Conservation (phyloP, 2,797 vertebrate genomes). For the Enteromius treurensis region DNA sequence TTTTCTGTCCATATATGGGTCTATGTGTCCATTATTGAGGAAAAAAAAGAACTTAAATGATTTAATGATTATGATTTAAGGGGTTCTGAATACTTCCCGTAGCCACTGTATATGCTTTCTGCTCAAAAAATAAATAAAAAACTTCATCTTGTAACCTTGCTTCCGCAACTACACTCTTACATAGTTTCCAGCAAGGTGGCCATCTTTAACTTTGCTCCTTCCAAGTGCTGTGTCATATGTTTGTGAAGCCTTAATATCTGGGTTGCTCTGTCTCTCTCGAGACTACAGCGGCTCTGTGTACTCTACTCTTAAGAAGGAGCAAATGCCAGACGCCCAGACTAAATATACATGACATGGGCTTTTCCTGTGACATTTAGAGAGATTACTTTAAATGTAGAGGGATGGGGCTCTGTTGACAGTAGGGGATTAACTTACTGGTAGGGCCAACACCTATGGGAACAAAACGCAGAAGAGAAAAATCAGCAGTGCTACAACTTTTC, state of each 20-base stretch:
- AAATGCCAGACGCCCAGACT: slow-evolving; percentile 82
- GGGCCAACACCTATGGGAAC: slow-evolving; percentile 50
- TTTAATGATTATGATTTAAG: too few relatives aligned
- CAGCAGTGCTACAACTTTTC: background rate
- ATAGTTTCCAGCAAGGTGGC: background rate
- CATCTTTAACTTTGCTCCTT: slow-evolving; percentile 32
- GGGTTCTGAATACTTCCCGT: too few relatives aligned
- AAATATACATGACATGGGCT: slow-evolving; percentile 75
- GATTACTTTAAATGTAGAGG: slow-evolving; percentile 84
- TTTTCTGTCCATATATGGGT: too few relatives aligned
- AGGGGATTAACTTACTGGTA: slow-evolving; percentile 78
- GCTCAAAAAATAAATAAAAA: background rate
- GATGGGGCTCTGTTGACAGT: slow-evolving; percentile 84
- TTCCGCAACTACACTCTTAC: background rate
- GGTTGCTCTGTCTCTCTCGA: slow-evolving; percentile 38
- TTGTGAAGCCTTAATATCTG: slow-evolving; percentile 52
- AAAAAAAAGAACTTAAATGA: too few relatives aligned
- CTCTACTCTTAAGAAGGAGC: slow-evolving; percentile 70
- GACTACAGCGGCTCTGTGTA: slow-evolving; percentile 50
- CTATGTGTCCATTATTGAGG: too few relatives aligned
- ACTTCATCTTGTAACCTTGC: background rate
- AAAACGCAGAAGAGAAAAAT: background rate
- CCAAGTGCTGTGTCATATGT: slow-evolving; percentile 46
- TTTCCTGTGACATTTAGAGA: slow-evolving; percentile 87
- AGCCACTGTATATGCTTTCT: background rate